Conservation (phyloP, 2,797 vertebrate species). For the Sparus aurata region DNA sequence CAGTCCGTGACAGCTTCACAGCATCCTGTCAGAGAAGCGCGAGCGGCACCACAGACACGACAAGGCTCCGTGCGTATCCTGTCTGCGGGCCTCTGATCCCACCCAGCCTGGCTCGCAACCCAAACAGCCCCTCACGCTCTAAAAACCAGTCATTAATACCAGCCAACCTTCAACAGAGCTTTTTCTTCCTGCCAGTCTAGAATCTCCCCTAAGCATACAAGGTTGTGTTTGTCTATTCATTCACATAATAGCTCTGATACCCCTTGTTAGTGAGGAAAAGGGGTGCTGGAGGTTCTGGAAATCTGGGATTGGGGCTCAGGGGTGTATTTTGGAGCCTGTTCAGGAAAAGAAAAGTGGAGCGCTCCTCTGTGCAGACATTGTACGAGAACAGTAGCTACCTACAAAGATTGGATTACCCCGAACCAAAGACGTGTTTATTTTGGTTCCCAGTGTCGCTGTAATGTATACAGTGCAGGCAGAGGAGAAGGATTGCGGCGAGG, state of each 20-base stretch:
- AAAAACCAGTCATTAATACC: conserved; percentile 74
- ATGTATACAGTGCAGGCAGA: conserved; percentile 68
- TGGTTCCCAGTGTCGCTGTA: conserved; percentile 71
- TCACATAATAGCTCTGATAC: conserved; percentile 76
- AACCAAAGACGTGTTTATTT: conserved; percentile 78
- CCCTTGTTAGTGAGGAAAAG: conserved; percentile 59
- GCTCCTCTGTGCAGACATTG: conserved; percentile 76
- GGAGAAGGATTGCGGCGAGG: conserved; percentile 37
- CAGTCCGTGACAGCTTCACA: conserved; percentile 67
- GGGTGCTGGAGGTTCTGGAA: conserved; percentile 50
- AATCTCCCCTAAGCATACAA: conserved; percentile 72
- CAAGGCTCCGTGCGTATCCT: conserved; percentile 61
- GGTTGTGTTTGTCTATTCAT: conserved; percentile 74
- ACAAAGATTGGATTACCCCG: conserved; percentile 76
- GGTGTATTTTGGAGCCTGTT: conserved; percentile 84
- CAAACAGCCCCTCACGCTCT: conserved; percentile 68
- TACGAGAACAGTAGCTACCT: conserved; percentile 82
- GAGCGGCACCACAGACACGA: conserved; percentile 50
- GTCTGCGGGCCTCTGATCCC: conserved; percentile 66
- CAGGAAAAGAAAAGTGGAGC: conserved; percentile 85
- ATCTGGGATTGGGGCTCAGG: conserved; percentile 63
- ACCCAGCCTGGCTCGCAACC: conserved; percentile 60
- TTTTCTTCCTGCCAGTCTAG: conserved; percentile 64
- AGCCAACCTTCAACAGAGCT: conserved; percentile 66
- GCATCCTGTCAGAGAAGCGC: conserved; percentile 66